A percentile compares a stretch with the other conserved stretches of the same genome.
Conservation (phyloP, 2,113 vertebrate species). For the Chaetura pelagica region DNA sequence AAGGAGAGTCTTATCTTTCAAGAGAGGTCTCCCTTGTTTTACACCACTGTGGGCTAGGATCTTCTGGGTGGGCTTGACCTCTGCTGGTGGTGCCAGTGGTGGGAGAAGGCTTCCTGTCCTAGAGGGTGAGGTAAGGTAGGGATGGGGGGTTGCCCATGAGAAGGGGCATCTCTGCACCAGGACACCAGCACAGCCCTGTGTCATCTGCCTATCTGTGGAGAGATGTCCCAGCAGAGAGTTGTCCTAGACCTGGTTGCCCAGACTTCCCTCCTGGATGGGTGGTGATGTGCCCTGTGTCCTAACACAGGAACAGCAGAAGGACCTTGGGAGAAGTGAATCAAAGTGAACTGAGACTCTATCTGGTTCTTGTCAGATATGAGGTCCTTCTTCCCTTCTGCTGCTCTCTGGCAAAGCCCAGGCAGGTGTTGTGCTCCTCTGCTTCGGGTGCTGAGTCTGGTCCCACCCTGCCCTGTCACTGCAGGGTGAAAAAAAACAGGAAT, state of each 20-base stretch:
- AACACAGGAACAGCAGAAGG: neutral
- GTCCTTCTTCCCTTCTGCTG: neutral
- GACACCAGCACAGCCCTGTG: too few species aligned
- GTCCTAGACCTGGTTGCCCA: neutral
- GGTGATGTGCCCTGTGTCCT: neutral
- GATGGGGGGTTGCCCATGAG: too few species aligned
- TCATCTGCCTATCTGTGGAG: too few species aligned
- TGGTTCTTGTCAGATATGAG: neutral
- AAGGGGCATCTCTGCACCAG: too few species aligned
- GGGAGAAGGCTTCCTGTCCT: neutral
- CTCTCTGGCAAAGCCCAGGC: neutral
- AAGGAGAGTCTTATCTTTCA: neutral
- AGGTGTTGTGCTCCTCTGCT: neutral
- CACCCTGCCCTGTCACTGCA: neutral
- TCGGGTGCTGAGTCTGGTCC: neutral
- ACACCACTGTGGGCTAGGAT: neutral
- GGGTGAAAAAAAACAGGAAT: neutral
- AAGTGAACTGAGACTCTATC: neutral
- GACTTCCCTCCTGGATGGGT: neutral
- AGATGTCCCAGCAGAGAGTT: too few species aligned
- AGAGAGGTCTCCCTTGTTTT: neutral
- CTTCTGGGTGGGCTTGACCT: neutral
- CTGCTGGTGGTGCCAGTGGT: neutral
- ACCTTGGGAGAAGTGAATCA: neutral
- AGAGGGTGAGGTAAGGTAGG: neutral